phyloP scores from a whole-genome alignment of 2,888 invertebrate genomes.

The Cheilosia impressa region DNA sequence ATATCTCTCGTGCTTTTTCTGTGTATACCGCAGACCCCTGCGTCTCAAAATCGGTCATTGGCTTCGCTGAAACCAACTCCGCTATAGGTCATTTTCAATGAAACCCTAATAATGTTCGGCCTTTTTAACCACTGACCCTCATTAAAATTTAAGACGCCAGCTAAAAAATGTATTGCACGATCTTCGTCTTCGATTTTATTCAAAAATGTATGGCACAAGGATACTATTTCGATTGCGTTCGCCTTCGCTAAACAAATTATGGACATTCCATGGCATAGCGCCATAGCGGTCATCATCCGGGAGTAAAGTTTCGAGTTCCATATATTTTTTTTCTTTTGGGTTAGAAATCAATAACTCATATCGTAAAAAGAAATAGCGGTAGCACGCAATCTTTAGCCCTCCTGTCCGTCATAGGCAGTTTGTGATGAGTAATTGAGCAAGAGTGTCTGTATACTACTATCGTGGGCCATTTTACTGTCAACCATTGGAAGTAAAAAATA shows the following conservation, averaged over 20 bases:
- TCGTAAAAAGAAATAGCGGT: slow-evolving; percentile 30
- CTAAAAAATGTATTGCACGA: slow-evolving; percentile 54
- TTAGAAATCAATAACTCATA: slow-evolving; percentile 63
- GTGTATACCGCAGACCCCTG: background rate
- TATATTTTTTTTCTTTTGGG: slow-evolving; percentile 32
- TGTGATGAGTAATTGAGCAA: slow-evolving; percentile 59
- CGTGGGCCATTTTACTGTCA: slow-evolving; percentile 44
- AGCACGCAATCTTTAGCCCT: slow-evolving; percentile 51
- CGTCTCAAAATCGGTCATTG: slow-evolving; percentile 11
- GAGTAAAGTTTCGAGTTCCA: slow-evolving; percentile 38
- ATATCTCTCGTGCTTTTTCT: slow-evolving; percentile 13
- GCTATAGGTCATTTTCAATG: slow-evolving; percentile 69
- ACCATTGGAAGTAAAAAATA: slow-evolving; percentile 23
- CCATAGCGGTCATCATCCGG: slow-evolving; percentile 36
- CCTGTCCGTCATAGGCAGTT: slow-evolving; percentile 18
- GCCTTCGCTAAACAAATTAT: slow-evolving; percentile 34
- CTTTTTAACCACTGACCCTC: slow-evolving; percentile 73
- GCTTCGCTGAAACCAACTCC: slow-evolving; percentile 59
- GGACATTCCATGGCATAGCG: slow-evolving; percentile 41
- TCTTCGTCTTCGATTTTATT: slow-evolving; percentile 36
- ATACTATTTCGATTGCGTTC: slow-evolving; percentile 22
- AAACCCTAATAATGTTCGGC: slow-evolving; percentile 70
- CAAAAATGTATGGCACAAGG: slow-evolving; percentile 62
- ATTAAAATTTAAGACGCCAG: slow-evolving; percentile 69
- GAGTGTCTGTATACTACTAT: slow-evolving; percentile 14